Base-by-base conservation (phyloP, 2,888 invertebrate genomes). In the Pyralis farinalis region DNA sequence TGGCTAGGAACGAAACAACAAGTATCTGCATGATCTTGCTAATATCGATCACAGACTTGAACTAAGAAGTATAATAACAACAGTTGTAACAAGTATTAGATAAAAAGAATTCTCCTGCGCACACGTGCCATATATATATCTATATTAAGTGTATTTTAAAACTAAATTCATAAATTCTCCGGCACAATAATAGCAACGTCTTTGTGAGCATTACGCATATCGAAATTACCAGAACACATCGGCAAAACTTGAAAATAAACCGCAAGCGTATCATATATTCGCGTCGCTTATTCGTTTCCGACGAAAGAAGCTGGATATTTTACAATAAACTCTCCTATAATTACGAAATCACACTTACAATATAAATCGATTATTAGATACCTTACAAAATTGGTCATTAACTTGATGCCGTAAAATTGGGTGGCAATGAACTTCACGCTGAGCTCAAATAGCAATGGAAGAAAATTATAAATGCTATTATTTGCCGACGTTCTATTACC, bases 381-480 rank as follows among this genome's bases (percentile, higher is more conserved):
- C 58, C 69, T 64, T 61, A 69, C 58, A 64, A 69, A 77, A 78
- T 73, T 75, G 71, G 65, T 69, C 68, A 71, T 71, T 65, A 68
- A 11, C 44, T 43, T 49, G 47, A 38, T 32, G 47, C 51, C 55
- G 56, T 60, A 62, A 63, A 72, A 72, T 61, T 53, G 55, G 59
- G 61, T 63, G 74, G 55, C 80, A 76, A 72, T 70, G 81, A 79
- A 76, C 80, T 71, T 66, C 37, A 11, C 31, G 27, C 35, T 46
- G 39, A 41, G 52, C 51, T 16, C 16, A 53, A 49, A 50, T 54
- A 57, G 62, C 51, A 47, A 49, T 55, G 53, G 55, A 44, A 42
- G 55, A 49, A 62, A 65, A 71, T 71, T 71, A 71, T 60, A 62
- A 65, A 60, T 55, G 56, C 53, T 55, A 65, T 70, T 63, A 65